These are phyloP conservation scores for Rhadinocentrus ornatus DNA, from an alignment of 2,797 vertebrate species.

Conservation along the genomic window DNA sequence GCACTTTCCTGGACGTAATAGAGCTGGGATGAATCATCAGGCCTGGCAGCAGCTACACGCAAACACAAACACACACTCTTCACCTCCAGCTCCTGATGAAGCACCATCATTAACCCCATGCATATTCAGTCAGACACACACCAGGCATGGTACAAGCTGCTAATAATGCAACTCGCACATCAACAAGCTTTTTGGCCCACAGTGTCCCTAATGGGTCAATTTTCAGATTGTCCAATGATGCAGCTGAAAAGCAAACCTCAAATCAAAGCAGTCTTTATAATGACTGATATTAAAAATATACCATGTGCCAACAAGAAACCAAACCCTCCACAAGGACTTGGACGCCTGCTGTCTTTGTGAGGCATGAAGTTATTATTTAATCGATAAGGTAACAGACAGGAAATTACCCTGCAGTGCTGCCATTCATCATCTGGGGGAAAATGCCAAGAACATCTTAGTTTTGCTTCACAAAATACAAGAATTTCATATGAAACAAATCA, in stretches of 20 bases:
- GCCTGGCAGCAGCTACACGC: conserved; percentile 21
- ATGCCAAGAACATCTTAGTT: too few species aligned
- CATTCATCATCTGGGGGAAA: too few species aligned
- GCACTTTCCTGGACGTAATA: conserved; percentile 62
- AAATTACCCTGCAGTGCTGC: not conserved
- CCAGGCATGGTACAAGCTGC: conserved; percentile 16
- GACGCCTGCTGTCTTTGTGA: not conserved
- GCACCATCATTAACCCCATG: conserved; percentile 27
- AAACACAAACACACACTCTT: conserved; percentile 6
- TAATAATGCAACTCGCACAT: too few species aligned
- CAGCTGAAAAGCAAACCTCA: not conserved
- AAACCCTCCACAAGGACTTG: not conserved
- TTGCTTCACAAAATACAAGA: too few species aligned
- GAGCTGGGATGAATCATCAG: conserved; percentile 77
- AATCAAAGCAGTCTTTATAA: not conserved
- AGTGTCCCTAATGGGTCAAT: not conserved
- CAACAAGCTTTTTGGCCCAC: not conserved
- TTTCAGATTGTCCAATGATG: not conserved
- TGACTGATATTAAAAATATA: not conserved
- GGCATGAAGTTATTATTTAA: not conserved
- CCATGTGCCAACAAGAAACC: not conserved
- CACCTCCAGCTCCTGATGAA: conserved; percentile 16
- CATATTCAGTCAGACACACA: conserved; percentile 22
- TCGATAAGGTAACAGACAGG: not conserved
- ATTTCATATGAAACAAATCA: too few species aligned